Conservation (phyloP, 2,888 invertebrate species). For the Coelopa pilipes region DNA sequence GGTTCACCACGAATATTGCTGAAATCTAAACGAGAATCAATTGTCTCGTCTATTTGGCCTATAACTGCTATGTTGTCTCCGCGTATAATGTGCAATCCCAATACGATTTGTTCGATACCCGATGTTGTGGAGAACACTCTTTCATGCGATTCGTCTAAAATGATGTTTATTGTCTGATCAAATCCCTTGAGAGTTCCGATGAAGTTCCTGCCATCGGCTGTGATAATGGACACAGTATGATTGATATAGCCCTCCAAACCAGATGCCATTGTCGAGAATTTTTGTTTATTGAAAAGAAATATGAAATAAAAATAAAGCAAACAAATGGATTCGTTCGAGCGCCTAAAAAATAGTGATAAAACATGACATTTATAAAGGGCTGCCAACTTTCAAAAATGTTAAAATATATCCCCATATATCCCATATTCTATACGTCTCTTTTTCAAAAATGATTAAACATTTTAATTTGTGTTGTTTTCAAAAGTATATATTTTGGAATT, state of each 20-base stretch:
- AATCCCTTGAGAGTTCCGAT: conserved; percentile 98
- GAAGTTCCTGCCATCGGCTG: conserved; percentile 95
- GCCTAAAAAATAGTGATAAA: no score
- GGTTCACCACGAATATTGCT: conserved; percentile 86
- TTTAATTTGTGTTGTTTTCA: no score
- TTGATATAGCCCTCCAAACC: conserved; percentile 89
- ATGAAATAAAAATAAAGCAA: no score
- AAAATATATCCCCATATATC: no score
- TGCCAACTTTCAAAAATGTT: no score
- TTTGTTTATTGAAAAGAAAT: no score
- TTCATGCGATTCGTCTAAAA: conserved; percentile 97
- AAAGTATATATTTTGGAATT: no score
- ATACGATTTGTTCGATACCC: conserved; percentile 94
- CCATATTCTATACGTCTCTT: no score
- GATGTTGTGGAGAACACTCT: conserved; percentile 93
- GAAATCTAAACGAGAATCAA: conserved; percentile 83
- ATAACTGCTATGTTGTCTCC: conserved; percentile 97
- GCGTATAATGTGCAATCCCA: conserved; percentile 96
- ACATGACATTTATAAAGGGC: no score
- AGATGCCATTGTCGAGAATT: conserved; percentile 75
- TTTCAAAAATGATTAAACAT: no score
- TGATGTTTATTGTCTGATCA: conserved; percentile 99
- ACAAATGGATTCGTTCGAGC: no score
- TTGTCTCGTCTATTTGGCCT: conserved; percentile 84
- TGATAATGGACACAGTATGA: conserved; percentile 94